phyloP scores from a whole-genome alignment of 2,888 invertebrate species.

The Hedya salicella region DNA sequence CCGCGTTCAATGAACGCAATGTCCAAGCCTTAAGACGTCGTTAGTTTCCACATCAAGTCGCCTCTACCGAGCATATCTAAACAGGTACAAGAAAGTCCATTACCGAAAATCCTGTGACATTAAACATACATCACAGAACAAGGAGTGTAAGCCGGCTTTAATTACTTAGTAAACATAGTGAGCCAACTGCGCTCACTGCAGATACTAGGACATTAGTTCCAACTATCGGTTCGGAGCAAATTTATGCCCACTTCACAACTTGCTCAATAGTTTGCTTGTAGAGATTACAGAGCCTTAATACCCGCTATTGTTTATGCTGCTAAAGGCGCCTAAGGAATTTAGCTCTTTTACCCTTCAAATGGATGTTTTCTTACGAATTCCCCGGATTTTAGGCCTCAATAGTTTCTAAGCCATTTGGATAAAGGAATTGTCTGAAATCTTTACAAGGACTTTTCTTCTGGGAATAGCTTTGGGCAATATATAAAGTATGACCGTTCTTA shows the following conservation, averaged over 20 bases:
- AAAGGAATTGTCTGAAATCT: not conserved
- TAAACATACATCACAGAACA: constrained; percentile 41
- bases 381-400: constrained; percentile 7
- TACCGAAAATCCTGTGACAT: constrained; percentile 35
- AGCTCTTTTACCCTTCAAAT: constrained; percentile 12
- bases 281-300: constrained; percentile 40
- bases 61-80: not conserved
- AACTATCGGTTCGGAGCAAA: constrained; percentile 54
- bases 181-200: constrained; percentile 57
- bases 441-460: not conserved
- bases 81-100: constrained; percentile 38
- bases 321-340: constrained; percentile 34
- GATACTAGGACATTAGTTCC: constrained; percentile 47
- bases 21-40: not conserved
- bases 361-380: constrained; percentile 9
- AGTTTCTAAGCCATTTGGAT: not conserved
- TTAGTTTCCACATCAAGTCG: not conserved
- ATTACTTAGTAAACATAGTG: constrained; percentile 60
- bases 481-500: not conserved
- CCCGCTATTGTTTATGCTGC: constrained; percentile 47
- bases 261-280: constrained; percentile 38
- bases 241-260: constrained; percentile 67
- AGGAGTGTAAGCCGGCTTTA: constrained; percentile 52
- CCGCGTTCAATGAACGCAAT: not conserved
- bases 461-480: not conserved